These are phyloP conservation scores for Struthidea cinerea DNA, from an alignment of 2,113 vertebrate species.

Conservation along the genomic window DNA sequence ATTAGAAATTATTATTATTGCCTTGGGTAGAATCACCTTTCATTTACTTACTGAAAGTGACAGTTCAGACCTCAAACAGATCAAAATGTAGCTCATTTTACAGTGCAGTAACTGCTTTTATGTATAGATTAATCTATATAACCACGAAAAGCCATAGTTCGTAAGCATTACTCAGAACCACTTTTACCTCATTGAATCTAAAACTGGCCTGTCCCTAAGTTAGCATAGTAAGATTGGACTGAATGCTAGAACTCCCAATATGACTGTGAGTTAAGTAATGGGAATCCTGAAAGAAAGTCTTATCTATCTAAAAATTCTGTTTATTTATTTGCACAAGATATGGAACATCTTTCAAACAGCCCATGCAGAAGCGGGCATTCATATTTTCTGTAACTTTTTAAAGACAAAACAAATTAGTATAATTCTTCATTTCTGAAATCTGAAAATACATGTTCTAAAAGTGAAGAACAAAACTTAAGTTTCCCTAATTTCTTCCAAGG, in stretches of 20 bases:
- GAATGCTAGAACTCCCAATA: neutral
- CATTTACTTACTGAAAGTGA: neutral
- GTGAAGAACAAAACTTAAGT: neutral
- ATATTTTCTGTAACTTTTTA: neutral
- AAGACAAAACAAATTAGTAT: neutral
- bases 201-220: neutral
- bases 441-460: neutral
- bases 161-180: neutral
- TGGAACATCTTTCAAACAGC: neutral
- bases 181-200: neutral
- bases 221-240: neutral
- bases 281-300: neutral
- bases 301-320: neutral
- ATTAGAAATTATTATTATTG: neutral
- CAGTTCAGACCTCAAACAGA: neutral
- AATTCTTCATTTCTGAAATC: neutral
- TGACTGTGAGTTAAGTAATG: neutral
- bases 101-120: neutral
- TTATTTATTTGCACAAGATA: neutral
- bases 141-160: neutral
- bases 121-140: neutral
- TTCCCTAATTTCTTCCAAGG: neutral
- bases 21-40: neutral
- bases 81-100: neutral
- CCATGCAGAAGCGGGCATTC: neutral